Percentiles rank a stretch among this genome's conserved stretches.
These are phyloP conservation scores for Anolis carolinensis DNA, from an alignment of 2,113 vertebrate species.

Conservation along the genomic window DNA sequence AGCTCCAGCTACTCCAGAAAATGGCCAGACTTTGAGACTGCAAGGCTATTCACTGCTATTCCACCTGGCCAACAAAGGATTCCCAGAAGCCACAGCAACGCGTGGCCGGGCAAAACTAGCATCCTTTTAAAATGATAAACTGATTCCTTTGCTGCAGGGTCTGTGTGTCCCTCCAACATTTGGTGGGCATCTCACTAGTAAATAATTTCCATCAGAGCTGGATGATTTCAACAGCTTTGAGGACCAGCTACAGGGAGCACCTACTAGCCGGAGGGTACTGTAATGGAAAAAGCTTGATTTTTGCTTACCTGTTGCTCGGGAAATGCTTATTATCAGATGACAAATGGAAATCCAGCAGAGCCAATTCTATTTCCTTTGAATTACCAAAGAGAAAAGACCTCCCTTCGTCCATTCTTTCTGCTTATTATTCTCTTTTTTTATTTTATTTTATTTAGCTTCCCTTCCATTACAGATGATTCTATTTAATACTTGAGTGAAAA, in stretches of 20 bases:
- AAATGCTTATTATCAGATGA: conserved; percentile 22
- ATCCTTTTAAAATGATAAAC: neutral
- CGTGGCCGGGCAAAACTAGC: too few species aligned
- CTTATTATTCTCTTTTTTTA: neutral
- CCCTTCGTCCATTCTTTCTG: neutral
- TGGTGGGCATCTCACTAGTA: neutral
- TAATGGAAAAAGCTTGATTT: conserved; percentile 19
- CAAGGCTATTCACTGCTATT: too few species aligned
- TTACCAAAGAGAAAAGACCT: conserved; percentile 1
- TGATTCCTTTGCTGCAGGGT: neutral
- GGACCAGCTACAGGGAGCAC: neutral
- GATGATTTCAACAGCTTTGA: conserved; percentile 11
- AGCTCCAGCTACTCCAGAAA: too few species aligned
- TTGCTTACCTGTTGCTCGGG: conserved; percentile 20
- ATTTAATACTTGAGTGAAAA: conserved; percentile 30
- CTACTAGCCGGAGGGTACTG: neutral
- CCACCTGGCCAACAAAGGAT: too few species aligned
- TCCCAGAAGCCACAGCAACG: too few species aligned
- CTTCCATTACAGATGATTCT: conserved; percentile 12
- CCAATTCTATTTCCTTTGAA: conserved; percentile 11
- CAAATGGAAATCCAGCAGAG: conserved; percentile 12
- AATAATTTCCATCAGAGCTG: conserved; percentile 1
- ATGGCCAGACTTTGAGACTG: too few species aligned
- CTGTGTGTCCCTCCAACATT: neutral
- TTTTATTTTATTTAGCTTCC: neutral